A percentile compares a stretch with the other conserved stretches of the same genome.
phyloP scores from a whole-genome alignment of 2,888 invertebrate genomes.

The Apotomis capreana region DNA sequence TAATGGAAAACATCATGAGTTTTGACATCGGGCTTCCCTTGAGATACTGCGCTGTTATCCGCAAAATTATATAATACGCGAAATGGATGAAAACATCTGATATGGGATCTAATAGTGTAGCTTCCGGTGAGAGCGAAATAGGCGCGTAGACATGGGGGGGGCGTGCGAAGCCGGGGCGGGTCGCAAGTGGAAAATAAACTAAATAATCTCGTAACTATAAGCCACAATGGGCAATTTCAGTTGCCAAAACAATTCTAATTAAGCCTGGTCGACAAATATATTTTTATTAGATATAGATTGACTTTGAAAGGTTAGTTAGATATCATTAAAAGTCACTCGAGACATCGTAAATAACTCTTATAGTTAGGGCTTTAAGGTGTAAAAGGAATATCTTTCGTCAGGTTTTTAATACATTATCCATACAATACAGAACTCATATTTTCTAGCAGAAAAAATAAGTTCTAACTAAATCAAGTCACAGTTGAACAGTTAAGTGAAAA shows the following conservation, averaged over 20 bases:
- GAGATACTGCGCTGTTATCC: slow-evolving; percentile 37
- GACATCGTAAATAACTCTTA: not conserved
- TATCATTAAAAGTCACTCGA: not conserved
- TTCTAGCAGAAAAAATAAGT: too few species aligned
- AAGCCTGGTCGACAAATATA: not conserved
- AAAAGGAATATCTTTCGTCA: too few species aligned
- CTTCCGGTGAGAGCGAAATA: slow-evolving; percentile 24
- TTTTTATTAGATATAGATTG: not conserved
- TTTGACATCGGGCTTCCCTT: slow-evolving; percentile 40
- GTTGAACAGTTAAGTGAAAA: too few species aligned
- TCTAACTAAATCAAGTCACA: too few species aligned
- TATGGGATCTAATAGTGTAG: slow-evolving; percentile 30
- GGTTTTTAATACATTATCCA: not conserved
- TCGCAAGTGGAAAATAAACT: not conserved
- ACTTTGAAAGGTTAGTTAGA: not conserved
- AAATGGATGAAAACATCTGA: slow-evolving; percentile 36
- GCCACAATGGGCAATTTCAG: not conserved
- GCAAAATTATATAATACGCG: slow-evolving; percentile 37
- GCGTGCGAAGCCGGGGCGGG: too few species aligned
- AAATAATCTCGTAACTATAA: not conserved
- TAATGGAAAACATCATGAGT: slow-evolving; percentile 42
- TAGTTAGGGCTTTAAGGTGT: not conserved
- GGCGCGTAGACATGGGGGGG: not conserved
- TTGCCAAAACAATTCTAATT: not conserved
- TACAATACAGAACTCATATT: not conserved